A percentile compares a stretch with the other conserved stretches of the same genome.
phyloP scores from a whole-genome alignment of 2,888 invertebrate genomes.

The Tetrapedia diversipes region DNA sequence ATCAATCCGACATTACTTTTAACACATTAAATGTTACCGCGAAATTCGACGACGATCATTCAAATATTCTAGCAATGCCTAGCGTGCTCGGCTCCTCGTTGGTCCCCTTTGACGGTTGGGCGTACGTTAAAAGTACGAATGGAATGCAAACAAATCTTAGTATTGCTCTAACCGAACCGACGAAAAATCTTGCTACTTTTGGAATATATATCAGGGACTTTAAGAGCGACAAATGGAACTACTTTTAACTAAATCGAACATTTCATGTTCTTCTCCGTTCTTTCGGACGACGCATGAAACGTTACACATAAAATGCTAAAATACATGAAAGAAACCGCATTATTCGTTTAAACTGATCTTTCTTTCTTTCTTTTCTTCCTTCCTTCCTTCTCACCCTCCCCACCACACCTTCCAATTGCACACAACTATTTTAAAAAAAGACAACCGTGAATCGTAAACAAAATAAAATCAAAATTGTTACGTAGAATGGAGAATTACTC shows the following conservation, averaged over 20 bases:
- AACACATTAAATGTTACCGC: constrained; percentile 61
- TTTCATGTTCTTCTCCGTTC: too few species aligned
- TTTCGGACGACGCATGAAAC: too few species aligned
- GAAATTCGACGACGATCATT: constrained; percentile 57
- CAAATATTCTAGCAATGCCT: constrained; percentile 62
- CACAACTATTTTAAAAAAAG: neutral
- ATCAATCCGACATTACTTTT: constrained; percentile 60
- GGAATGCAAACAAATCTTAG: constrained; percentile 45
- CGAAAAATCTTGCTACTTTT: constrained; percentile 69
- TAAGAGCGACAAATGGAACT: neutral
- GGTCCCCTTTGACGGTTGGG: constrained; percentile 56
- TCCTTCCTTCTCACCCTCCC: too few species aligned
- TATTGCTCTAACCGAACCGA: constrained; percentile 53
- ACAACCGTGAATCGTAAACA: neutral
- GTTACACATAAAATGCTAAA: neutral
- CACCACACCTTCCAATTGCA: neutral
- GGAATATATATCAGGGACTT: constrained; percentile 70
- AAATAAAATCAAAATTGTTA: neutral
- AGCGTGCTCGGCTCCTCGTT: constrained; percentile 60
- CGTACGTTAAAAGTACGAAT: constrained; percentile 45
- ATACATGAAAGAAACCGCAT: neutral
- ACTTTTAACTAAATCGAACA: too few species aligned
- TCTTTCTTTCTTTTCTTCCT: neutral
- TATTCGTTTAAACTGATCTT: neutral
- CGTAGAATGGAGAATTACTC: too few species aligned